These are phyloP conservation scores for Diplodus puntazzo DNA, from an alignment of 2,797 vertebrate genomes.

Conservation along the genomic window DNA sequence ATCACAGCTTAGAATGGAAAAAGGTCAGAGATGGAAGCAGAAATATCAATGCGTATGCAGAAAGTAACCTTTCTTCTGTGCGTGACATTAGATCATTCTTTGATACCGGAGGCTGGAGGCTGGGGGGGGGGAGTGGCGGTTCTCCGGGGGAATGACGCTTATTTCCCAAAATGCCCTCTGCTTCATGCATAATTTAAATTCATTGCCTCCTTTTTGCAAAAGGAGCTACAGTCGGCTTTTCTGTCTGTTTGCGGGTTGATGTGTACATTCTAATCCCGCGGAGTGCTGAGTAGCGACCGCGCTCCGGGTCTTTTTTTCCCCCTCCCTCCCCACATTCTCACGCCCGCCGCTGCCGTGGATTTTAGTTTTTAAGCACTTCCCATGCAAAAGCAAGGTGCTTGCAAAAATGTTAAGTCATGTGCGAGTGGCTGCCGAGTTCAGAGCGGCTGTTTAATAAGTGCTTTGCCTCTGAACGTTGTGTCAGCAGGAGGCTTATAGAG, in stretches of 20 bases:
- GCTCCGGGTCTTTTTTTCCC: not conserved
- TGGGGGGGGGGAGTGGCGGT: slow-evolving; percentile 1
- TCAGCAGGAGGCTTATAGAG: slow-evolving; percentile 69
- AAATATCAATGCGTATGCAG: slow-evolving; percentile 84
- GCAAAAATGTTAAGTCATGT: slow-evolving; percentile 73
- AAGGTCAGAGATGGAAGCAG: slow-evolving; percentile 83
- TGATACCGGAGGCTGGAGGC: slow-evolving; percentile 70
- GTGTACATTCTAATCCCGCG: slow-evolving; percentile 61
- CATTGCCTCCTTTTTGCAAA: slow-evolving; percentile 67
- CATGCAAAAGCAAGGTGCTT: slow-evolving; percentile 68
- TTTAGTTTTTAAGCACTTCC: slow-evolving; percentile 71
- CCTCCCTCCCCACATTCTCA: slow-evolving; percentile 46
- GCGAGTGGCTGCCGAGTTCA: slow-evolving; percentile 58
- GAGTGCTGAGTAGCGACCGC: slow-evolving; percentile 65
- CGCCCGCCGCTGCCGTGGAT: slow-evolving; percentile 46
- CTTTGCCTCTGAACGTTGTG: slow-evolving; percentile 51
- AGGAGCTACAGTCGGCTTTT: slow-evolving; percentile 71
- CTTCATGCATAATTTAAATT: slow-evolving; percentile 83
- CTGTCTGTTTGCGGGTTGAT: slow-evolving; percentile 66
- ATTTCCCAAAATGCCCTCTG: slow-evolving; percentile 81
- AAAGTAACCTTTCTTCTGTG: slow-evolving; percentile 85
- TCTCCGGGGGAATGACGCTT: slow-evolving; percentile 67
- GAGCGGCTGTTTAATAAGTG: slow-evolving; percentile 65
- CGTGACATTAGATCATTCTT: slow-evolving; percentile 85
- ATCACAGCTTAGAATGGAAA: slow-evolving; percentile 69